Evolutionary conservation across 2,113 vertebrate genomes (phyloP).

Genomic region (Lethenteron camtschaticum): DNA sequence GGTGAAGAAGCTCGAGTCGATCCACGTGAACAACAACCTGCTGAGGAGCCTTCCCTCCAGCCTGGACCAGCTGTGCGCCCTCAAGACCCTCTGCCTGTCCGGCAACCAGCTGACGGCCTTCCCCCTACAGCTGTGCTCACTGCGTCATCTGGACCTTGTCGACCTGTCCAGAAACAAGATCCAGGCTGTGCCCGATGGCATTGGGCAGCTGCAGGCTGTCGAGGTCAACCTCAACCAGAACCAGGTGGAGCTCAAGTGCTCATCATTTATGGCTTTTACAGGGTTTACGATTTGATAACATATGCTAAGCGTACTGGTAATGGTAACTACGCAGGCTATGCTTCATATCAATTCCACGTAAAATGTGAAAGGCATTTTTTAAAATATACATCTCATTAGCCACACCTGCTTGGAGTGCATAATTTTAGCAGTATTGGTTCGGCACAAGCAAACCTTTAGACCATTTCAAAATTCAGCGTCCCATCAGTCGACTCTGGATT

Average conservation of each 20-base stretch:
- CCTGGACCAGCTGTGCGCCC: conserved; percentile 47
- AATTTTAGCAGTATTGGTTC: too few species aligned
- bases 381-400: too few species aligned
- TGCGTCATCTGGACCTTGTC: conserved; percentile 61
- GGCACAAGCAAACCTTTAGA: too few species aligned
- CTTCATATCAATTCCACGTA: too few species aligned
- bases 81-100: conserved; percentile 57
- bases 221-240: conserved; percentile 98
- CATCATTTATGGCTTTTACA: too few species aligned
- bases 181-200: conserved; percentile 37
- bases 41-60: conserved; percentile 39
- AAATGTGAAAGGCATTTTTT: too few species aligned
- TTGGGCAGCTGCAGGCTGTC: conserved; percentile 61
- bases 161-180: conserved; percentile 84
- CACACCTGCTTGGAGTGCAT: too few species aligned
- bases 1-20: conserved; percentile 72
- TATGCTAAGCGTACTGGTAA: too few species aligned
- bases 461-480: too few species aligned
- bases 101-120: conserved; percentile 56
- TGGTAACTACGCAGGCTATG: too few species aligned
- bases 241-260: conserved; percentile 32
- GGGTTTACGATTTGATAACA: too few species aligned
- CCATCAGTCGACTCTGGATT: too few species aligned
- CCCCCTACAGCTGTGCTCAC: conserved; percentile 40
- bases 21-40: conserved; percentile 55